Base-by-base conservation (phyloP, 1,140 invertebrate genomes). In the Hesperophylax magnus region DNA sequence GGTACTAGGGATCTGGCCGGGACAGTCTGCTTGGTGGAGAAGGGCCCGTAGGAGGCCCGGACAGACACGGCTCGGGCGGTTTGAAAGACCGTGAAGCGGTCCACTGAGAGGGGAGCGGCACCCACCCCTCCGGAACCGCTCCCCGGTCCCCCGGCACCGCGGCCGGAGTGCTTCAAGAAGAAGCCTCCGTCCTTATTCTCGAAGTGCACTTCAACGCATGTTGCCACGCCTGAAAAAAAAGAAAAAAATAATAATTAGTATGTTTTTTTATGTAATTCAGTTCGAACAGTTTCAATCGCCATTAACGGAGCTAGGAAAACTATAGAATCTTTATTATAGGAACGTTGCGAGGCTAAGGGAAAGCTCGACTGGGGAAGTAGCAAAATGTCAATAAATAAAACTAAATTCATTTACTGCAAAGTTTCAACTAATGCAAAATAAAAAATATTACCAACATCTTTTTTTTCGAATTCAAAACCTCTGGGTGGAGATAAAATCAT, bases 21-120 rank as follows among this genome's bases (percentile, higher is more conserved):
- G 17, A 98, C 96, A 1, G 96, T 97, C 88, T 98, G 96, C 85
- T 97, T 97, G 34, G 96, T 97, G 81, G 95, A 96, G 89, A 98
- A 98, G 2, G 97, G 97, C 3, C 97, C 97, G 85, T 97, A 98
- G 7, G 95, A 96, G 9, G 96, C 96, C 17, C 96, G 90, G 5
- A 98, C 94, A 0, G 96, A 96, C 0, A 96, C 95, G 7, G 96
- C 95, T 80, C 96, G 93, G 31, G 95, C 95, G 47, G 95, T 96
- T 86, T 97, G 95, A 84, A 97, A 93, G 4, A 97, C 95, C 8
- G 96, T 97, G 86, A 98, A 97, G 56, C 95, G 93, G 88, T 96
- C 94, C 75, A 95, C 90, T 56, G 94, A 95, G 14, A 96, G 88
- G 1, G 93, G 91, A 34, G 92, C 92, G 52, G 91, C 89, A 17